Base-by-base conservation (phyloP, 2,797 vertebrate species). In the Pseudocheirus occidentalis region DNA sequence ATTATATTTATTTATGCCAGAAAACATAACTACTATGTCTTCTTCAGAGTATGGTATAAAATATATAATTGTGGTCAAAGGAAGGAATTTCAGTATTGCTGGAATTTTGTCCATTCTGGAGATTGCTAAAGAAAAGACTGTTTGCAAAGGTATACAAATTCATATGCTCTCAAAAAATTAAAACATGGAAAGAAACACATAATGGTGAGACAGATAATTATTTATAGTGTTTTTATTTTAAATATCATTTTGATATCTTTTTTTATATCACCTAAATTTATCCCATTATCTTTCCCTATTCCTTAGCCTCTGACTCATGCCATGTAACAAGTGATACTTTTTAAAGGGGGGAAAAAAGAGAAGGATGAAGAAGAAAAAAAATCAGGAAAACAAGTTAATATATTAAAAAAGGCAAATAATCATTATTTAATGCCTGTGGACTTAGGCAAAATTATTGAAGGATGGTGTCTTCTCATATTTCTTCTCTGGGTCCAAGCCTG, bases 11-110 rank as follows among this genome's bases (percentile, higher is more conserved):
- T 55, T 50, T 93, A 53, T 40, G n/a, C 40, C 90, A 0, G n/a
- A 1, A 31, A 95, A 62, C 29, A 95, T 53, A 91, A 91, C 5
- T 6, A 18, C 28, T 53, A 92, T 50, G 73, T 16, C 57, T 90
- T 12, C 55, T 95, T 95, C 0, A 93, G 34, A 73, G 46, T 34
- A n/a, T 55, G 28, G 52, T 40, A 91, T 90, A 90, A 62, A 96
- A 55, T 94, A 29, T 53, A 12, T 59, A 90, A 94, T 52, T 59
- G 14, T 46, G 52, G 31, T 62, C 52, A 87, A 81, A 93, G 12
- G 12, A 89, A 54, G 2, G 16, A 12, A 14, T 56, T 81, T 4
- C 13, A 90, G 16, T 55, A 2, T 54, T 81, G 10, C 4, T 46
- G 55, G 27, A 94, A 81, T 6, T 3, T 92, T 89, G 6, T 31